Base-by-base conservation (phyloP, 1,140 invertebrate species). In the Glossosoma conforme region DNA sequence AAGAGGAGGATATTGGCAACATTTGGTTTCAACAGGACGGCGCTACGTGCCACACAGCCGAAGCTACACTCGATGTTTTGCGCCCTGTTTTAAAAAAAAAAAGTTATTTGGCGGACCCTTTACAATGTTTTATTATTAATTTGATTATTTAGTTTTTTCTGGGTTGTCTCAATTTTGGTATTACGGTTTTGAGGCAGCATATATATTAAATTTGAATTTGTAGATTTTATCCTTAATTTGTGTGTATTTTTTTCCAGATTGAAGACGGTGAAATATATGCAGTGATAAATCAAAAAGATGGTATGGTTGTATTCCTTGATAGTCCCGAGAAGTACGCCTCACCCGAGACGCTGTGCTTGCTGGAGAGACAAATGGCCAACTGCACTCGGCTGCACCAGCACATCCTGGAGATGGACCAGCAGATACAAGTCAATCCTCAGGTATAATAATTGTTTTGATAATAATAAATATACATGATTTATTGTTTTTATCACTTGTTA, bases 251-350 rank as follows among this genome's bases (percentile, higher is more conserved):
- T 48, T 67, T 69, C 38, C 62, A 97, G 93, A 98, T 98, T 61
- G 91, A 97, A 76, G 91, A 96, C 72, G 89, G 90, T 42, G 92
- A 97, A 77, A 97, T 98, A 58, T 97, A 88, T 78, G 95, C 94
- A 1, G 90, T 89, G 54, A 97, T 98, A 43, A 97, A 97, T 76
- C 92, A 97, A 72, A 94, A 93, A 70, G 94, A 97, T 75, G 94
- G 94, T 9, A 98, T 97, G 94, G 94, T 98, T 11, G 77, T 93
- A 18, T 98, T 98, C 66, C 84, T 92, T 56, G 93, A 97, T 67
- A 92, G 92, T 75, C 93, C 94, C 21, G 93, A 97, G 67, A 95
- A 94, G 66, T 96, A 93, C 65, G 89, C 95, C 59, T 89, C 87
- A 46, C 85, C 90, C 0, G 77, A 80, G 51, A 94, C 95, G 77